Percentiles rank a stretch among this genome's conserved stretches.
These are phyloP conservation scores for Polyommatus icarus DNA, from an alignment of 2,888 invertebrate species.

Conservation along the genomic window DNA sequence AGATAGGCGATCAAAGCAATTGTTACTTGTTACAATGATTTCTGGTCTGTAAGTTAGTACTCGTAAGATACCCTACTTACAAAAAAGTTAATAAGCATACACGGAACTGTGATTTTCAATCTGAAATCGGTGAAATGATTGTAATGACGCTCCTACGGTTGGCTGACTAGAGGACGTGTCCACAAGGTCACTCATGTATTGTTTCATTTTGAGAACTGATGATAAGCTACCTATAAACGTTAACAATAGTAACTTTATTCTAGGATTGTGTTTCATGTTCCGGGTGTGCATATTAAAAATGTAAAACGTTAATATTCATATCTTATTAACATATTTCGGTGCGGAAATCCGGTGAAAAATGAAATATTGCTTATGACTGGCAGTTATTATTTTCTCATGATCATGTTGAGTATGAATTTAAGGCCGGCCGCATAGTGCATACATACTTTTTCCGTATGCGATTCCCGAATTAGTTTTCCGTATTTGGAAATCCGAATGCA, in stretches of 20 bases:
- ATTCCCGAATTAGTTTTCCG: too few species aligned
- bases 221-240: constrained; percentile 24
- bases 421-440: too few species aligned
- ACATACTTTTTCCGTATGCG: too few species aligned
- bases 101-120: constrained; percentile 36
- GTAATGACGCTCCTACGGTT: constrained; percentile 56
- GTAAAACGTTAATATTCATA: not conserved
- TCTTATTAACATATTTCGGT: not conserved
- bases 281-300: constrained; percentile 8
- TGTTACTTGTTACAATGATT: not conserved
- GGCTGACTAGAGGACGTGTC: constrained; percentile 55
- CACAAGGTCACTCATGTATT: constrained; percentile 49
- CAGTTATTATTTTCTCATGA: not conserved
- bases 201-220: constrained; percentile 29
- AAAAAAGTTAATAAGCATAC: constrained; percentile 18
- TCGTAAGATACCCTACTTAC: not conserved
- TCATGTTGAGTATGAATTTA: not conserved
- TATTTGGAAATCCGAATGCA: too few species aligned
- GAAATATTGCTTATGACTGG: not conserved
- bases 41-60: not conserved
- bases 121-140: constrained; percentile 62
- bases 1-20: not conserved
- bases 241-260: constrained; percentile 24
- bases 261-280: not conserved
- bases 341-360: constrained; percentile 22